Base-by-base conservation (phyloP, 2,888 invertebrate genomes). In the Polylopha cassiicola region DNA sequence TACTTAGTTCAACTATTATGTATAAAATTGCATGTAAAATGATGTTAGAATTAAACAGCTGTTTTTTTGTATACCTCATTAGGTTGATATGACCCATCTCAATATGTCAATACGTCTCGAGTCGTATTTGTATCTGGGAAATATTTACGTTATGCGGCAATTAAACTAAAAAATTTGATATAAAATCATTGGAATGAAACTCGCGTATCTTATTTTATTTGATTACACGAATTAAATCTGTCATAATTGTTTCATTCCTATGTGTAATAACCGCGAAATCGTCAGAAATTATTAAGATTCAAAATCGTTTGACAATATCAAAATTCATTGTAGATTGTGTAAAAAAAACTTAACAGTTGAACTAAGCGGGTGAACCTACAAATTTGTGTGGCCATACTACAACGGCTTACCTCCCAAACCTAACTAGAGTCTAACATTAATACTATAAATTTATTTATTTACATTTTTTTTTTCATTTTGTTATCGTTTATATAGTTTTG, bases 401-500 rank as follows among this genome's bases (percentile, higher is more conserved):
- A 67, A 65, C 61, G 65, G 71, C 54, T 61, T 67, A 62, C 57
- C 58, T 74, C 64, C 68, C 73, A 63, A 70, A 68, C 66, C 64
- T 63, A 52, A 66, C 73, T 77, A 80, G 47, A 63, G 51, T 49
- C 72, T 80, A 74, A 70, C 55, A 69, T 71, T 79, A 78, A 72
- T 65, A 71, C 77, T 78, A 79, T 67, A 64, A 58, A 55, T 69
- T 71, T 61, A 55, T 64, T 60, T 81, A 81, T 82, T 66, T 82
- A 81, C 78, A 80, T 50, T 62, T 65, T 60, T 50, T 62, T 65
- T 60, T 61, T 61, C 56, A 52, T 60, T 66, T 71, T 71, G 65
- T 63, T 66, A 65, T 61, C 60, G 66, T 73, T 65, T 69, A 62
- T 72, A 72, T 81, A 84, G 80, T 81, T 85, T 85, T 84, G 85